Evolutionary conservation across 1,140 invertebrate species (phyloP).

Genomic region (Andrena cerasifolii): DNA sequence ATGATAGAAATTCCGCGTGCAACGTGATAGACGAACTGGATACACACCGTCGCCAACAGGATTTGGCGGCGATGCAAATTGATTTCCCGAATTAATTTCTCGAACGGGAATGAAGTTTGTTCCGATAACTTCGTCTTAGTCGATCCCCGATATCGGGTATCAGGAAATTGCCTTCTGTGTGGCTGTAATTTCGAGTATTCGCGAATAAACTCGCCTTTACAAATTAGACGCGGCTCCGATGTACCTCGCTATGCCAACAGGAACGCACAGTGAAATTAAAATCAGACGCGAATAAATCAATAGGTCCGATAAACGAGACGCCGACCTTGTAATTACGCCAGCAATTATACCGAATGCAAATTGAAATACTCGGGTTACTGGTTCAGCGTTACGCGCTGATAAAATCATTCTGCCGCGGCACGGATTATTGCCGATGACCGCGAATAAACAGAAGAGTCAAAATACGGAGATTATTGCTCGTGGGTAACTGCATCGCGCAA

Average conservation of each 20-base stretch:
- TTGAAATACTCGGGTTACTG: conserved; percentile 14
- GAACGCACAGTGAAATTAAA: background rate
- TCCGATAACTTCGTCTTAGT: conserved; percentile 35
- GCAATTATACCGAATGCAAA: conserved; percentile 27
- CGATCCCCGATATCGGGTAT: conserved; percentile 31
- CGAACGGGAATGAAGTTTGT: conserved; percentile 41
- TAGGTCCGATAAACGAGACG: background rate
- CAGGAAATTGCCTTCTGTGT: conserved; percentile 47
- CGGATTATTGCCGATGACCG: background rate
- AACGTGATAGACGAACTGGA: conserved; percentile 44
- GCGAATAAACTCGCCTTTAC: no score
- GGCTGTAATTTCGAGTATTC: conserved; percentile 16
- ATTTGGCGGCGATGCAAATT: conserved; percentile 60
- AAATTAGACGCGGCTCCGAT: no score
- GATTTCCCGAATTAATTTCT: conserved; percentile 65
- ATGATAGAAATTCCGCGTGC: conserved; percentile 60
- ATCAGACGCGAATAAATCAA: conserved; percentile 7
- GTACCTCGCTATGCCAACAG: background rate
- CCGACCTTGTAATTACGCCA: conserved; percentile 20
- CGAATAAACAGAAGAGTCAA: background rate
- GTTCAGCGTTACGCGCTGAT: conserved; percentile 14
- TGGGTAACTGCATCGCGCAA: no score
- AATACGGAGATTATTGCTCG: background rate
- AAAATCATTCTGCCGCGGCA: conserved; percentile 3
- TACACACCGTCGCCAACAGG: conserved; percentile 34